Evolutionary conservation across 92 coral and sea anemone species (phyloP).

Genomic region (Siderastrea radians): DNA sequence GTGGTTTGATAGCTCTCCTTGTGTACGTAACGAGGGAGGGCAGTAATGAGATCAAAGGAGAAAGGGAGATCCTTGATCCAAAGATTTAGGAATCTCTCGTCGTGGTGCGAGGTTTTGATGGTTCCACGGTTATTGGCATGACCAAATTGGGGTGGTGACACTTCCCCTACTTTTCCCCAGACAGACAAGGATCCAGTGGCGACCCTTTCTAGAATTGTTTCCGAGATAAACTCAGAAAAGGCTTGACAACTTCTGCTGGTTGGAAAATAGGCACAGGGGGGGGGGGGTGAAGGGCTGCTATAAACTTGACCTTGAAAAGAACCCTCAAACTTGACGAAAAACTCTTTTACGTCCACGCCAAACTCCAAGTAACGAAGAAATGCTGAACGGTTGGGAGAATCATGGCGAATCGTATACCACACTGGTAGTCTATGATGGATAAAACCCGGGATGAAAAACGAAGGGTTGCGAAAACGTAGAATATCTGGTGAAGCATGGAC

Average conservation of each 20-base stretch:
- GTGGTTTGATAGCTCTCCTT: constrained; percentile 8
- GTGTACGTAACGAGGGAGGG: constrained; percentile 27
- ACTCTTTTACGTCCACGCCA: constrained; percentile 21
- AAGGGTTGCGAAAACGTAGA: constrained; percentile 39
- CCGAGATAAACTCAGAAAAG: constrained; percentile 34
- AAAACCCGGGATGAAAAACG: constrained; percentile 26
- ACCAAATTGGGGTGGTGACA: neutral
- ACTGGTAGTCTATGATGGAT: constrained; percentile 24
- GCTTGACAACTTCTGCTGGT: constrained; percentile 22
- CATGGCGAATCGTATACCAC: constrained; percentile 16
- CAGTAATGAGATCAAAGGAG: constrained; percentile 16
- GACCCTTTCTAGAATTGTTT: constrained; percentile 31
- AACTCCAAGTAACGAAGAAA: constrained; percentile 7
- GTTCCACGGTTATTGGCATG: neutral
- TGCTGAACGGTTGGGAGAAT: neutral
- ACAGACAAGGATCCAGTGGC: constrained; percentile 31
- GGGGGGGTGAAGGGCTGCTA: constrained; percentile 1
- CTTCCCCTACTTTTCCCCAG: constrained; percentile 10
- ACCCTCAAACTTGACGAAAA: constrained; percentile 19
- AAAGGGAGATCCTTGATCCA: constrained; percentile 46
- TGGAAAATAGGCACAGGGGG: constrained; percentile 2
- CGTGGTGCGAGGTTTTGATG: constrained; percentile 19
- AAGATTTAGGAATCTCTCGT: constrained; percentile 43
- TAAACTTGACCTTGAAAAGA: constrained; percentile 2
- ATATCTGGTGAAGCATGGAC: constrained; percentile 28